Evolutionary conservation across 2,797 vertebrate genomes (phyloP).

Genomic region (Yasuhikotakia modesta): DNA sequence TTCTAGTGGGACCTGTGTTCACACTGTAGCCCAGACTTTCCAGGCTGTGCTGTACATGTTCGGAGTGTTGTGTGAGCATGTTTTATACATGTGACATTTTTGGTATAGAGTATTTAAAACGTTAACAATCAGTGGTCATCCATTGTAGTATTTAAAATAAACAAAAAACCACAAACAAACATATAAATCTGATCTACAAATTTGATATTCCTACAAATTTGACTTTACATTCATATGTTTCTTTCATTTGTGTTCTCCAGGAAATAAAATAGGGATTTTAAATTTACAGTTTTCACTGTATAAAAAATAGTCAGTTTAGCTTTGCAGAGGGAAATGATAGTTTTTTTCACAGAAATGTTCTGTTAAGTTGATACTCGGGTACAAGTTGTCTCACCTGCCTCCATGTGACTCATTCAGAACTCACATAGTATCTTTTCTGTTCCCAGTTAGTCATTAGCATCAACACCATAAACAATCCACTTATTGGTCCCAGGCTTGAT

Average conservation of each 20-base stretch:
- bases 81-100: not conserved
- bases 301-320: not conserved
- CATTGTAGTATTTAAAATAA: too few relatives aligned
- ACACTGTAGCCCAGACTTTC: not conserved
- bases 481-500: slow-evolving; percentile 76
- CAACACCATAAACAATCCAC: not conserved
- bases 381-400: not conserved
- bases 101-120: too few relatives aligned
- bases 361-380: not conserved
- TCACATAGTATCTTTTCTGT: not conserved
- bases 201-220: not conserved
- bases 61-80: not conserved
- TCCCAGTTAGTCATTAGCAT: not conserved
- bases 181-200: not conserved
- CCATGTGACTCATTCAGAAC: not conserved
- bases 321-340: not conserved
- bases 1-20: not conserved
- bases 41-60: not conserved
- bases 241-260: not conserved
- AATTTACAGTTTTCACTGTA: not conserved
- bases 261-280: not conserved
- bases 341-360: slow-evolving; percentile 2
- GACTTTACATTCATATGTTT: not conserved
- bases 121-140: not conserved
- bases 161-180: not conserved